Percentiles rank a stretch among this genome's conserved stretches.
These are phyloP conservation scores for Ophion ellenae DNA, from an alignment of 2,888 invertebrate species.

Conservation along the genomic window DNA sequence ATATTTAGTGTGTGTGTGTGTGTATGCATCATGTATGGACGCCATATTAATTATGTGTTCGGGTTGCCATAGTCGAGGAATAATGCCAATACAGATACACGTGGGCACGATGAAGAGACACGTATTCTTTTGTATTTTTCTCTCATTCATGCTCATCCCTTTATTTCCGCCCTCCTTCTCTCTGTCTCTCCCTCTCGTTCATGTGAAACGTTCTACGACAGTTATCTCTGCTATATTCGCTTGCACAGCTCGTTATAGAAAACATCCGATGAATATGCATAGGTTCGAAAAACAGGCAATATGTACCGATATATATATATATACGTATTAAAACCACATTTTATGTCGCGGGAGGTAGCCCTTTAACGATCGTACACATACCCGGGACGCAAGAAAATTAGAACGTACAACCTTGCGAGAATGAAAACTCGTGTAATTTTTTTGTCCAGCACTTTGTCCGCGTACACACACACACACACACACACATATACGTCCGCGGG, in stretches of 20 bases:
- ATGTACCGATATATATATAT: neutral
- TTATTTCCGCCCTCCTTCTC: too few relatives aligned
- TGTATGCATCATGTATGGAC: too few relatives aligned
- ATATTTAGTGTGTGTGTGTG: too few relatives aligned
- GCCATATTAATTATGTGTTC: too few relatives aligned
- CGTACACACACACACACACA: neutral
- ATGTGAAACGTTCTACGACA: neutral
- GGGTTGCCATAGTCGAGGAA: too few relatives aligned
- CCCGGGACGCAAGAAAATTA: constrained; percentile 69
- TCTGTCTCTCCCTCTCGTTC: neutral
- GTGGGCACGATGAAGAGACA: too few relatives aligned
- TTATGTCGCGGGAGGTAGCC: constrained; percentile 48
- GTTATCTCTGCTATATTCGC: constrained; percentile 61
- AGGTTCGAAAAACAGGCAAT: constrained; percentile 46
- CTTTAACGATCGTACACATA: constrained; percentile 73
- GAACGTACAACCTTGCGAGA: constrained; percentile 71
- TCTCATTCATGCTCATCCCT: constrained; percentile 11
- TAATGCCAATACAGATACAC: too few relatives aligned
- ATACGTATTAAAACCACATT: constrained; percentile 9
- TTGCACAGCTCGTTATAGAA: constrained; percentile 68
- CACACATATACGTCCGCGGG: neutral
- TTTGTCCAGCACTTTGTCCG: constrained; percentile 52
- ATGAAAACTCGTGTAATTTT: constrained; percentile 72
- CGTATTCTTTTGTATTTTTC: too few relatives aligned
- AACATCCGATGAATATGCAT: constrained; percentile 74